Conservation (phyloP, 2,113 vertebrate species). For the Thunnus maccoyii region DNA sequence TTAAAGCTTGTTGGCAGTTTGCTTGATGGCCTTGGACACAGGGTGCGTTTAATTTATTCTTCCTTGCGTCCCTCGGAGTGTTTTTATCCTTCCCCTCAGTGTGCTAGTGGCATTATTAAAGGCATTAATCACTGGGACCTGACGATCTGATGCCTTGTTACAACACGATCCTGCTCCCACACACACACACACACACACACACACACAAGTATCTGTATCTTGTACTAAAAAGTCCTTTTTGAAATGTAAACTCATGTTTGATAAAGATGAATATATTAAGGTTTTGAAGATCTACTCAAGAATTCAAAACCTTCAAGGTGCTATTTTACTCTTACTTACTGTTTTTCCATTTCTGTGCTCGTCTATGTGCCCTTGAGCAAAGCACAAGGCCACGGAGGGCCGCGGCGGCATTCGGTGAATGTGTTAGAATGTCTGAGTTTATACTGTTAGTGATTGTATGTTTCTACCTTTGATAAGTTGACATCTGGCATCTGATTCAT, state of each 20-base stretch:
- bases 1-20: constrained; percentile 79
- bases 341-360: background rate
- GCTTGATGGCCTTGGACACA: constrained; percentile 71
- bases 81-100: constrained; percentile 68
- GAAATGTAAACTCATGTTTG: too few relatives aligned
- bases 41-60: constrained; percentile 69
- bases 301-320: too few relatives aligned
- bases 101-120: constrained; percentile 79
- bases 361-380: background rate
- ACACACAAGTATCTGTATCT: background rate
- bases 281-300: too few relatives aligned
- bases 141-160: constrained; percentile 62
- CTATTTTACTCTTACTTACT: too few relatives aligned
- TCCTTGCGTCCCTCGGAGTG: constrained; percentile 57
- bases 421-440: background rate
- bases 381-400: too few relatives aligned
- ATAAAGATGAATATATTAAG: too few relatives aligned
- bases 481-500: background rate
- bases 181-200: constrained; percentile 9
- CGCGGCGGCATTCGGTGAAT: too few relatives aligned
- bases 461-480: too few relatives aligned
- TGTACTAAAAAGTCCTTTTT: too few relatives aligned
- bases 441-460: too few relatives aligned
- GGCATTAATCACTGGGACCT: constrained; percentile 74
- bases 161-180: constrained; percentile 29